phyloP scores from a whole-genome alignment of 2,113 vertebrate species.

The Pteruthius melanotis region DNA sequence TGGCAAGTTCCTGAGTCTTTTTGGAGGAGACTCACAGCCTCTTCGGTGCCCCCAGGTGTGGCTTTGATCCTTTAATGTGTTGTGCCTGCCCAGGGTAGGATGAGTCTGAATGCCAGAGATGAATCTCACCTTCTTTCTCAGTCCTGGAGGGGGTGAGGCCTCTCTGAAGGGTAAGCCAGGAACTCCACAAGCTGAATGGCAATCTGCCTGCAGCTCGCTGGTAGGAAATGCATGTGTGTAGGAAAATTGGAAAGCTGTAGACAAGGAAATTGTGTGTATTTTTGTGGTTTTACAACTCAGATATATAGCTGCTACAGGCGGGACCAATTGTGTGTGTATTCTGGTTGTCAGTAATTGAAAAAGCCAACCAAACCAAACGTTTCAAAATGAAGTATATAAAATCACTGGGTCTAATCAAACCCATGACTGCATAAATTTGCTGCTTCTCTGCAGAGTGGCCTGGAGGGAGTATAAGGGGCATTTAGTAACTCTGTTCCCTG shows the following conservation, averaged over 20 bases:
- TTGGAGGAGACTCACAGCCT: background rate
- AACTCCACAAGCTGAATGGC: background rate
- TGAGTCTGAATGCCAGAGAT: background rate
- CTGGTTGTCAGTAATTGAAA: constrained; percentile 5
- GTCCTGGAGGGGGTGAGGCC: background rate
- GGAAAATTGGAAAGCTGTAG: constrained; percentile 17
- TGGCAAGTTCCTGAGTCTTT: background rate
- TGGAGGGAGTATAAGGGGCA: background rate
- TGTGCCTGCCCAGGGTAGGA: background rate
- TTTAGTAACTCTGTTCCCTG: background rate
- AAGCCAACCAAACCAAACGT: background rate
- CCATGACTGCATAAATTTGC: background rate
- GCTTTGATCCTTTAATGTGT: background rate
- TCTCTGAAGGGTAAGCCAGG: background rate
- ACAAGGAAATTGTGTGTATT: background rate
- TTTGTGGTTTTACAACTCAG: constrained; percentile 39
- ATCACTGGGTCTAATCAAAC: constrained; percentile 10
- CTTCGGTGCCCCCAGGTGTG: background rate
- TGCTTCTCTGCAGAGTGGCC: background rate
- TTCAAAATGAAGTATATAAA: constrained; percentile 6
- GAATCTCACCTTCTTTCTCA: background rate
- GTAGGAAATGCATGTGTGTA: background rate
- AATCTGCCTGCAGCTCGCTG: background rate
- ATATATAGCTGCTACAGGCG: background rate
- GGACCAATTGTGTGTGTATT: background rate